Base-by-base conservation (phyloP, 2,888 invertebrate genomes). In the Caenorhabditis macrosperma region DNA sequence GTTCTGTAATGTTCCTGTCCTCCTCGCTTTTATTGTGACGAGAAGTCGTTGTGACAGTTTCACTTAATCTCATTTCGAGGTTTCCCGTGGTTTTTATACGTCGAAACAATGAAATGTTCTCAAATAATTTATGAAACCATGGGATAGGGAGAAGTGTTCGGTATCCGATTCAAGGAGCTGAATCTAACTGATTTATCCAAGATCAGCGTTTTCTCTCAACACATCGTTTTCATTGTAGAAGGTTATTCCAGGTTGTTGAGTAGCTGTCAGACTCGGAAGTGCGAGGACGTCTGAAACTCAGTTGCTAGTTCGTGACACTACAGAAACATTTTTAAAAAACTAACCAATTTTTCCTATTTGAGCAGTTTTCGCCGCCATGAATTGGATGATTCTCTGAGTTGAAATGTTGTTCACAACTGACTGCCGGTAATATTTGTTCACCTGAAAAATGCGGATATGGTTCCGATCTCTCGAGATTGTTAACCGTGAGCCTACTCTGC, bases 161-260 rank as follows among this genome's bases (percentile, higher is more conserved):
- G n/a, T n/a, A n/a, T n/a, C n/a, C n/a, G n/a, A n/a, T n/a, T n/a
- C 20, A 41, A 22, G 9, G 15, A 17, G 22, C 55, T 28, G 57
- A 48, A 33, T 22, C 15, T 48, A 52, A 20, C 61, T 48, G 52
- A 64, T 61, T 0, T 54, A 44, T 7, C 80, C 80, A 0, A 82
- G 48, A 52, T 77, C 82, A 20, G 41, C 33, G 52, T 77, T 82
- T 59, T 82, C 82, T 38, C 64, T 15, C 22, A 71, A 26, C 4
- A 78, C 78, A 64, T 78, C 78, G 17, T 82, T 44, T 41, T 78
- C 78, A 66, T 76, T 64, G 24, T 74, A 64, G n/a, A 78, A 75
- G 7, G 82, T 68, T 12, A 82, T 75, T 9, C 82, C 82, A 26
- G 76, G 69, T 17, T 78, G 78, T 30, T 82, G 72, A 20, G 50